These are phyloP conservation scores for Turnix velox DNA, from an alignment of 2,113 vertebrate species.

Conservation along the genomic window DNA sequence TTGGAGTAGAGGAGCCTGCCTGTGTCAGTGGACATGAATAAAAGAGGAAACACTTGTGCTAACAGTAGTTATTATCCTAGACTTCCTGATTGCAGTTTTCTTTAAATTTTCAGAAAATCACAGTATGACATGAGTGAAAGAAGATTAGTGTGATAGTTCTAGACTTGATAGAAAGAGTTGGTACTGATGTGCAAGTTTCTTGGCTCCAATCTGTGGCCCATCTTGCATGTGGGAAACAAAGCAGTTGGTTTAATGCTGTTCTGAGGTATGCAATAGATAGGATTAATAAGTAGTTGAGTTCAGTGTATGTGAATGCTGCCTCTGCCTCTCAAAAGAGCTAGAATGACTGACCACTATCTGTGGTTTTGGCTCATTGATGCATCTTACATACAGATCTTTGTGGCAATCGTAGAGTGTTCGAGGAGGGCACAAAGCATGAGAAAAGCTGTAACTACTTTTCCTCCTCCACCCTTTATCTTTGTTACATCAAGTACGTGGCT, in stretches of 20 bases:
- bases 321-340: background rate
- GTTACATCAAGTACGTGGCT: background rate
- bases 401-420: background rate
- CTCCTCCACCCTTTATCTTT: background rate
- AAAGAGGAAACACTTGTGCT: background rate
- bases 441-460: background rate
- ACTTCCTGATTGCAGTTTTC: background rate
- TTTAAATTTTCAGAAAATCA: background rate
- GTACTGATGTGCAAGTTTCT: background rate
- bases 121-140: background rate
- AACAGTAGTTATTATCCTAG: background rate
- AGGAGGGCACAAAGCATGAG: background rate
- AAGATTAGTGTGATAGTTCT: background rate
- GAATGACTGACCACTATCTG: background rate
- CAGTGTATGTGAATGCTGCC: background rate
- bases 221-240: background rate
- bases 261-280: background rate
- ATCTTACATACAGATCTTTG: background rate
- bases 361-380: background rate
- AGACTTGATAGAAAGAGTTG: background rate
- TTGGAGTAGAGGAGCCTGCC: background rate
- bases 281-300: background rate
- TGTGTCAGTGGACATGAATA: background rate
- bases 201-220: background rate
- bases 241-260: background rate